Evolutionary conservation across 2,113 vertebrate genomes (phyloP), one percentile per base, ranked within the genome.

Genomic region (Puntigrus tetrazona): DNA sequence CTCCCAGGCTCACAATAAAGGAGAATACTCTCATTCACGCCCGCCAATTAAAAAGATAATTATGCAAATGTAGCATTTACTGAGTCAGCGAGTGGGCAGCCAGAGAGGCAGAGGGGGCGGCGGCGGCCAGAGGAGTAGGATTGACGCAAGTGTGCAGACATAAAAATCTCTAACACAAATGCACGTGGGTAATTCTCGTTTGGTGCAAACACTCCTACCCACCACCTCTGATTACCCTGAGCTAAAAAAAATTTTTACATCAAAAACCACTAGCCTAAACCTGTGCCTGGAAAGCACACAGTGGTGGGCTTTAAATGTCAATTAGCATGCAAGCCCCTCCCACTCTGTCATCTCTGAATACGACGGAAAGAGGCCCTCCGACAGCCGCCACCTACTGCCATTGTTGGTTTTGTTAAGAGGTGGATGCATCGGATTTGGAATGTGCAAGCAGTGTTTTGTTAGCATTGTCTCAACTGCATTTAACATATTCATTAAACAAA

Each of bases 61-160:
- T 94, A 94, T 95, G 93, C 92, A 94, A 94, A 95, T 94, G 92
- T 93, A 92, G 93, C 94, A 93, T 94, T 95, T 94, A 93, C 93
- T 94, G 92, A 93, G 93, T 94, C 92, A 93, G 92, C 86, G 90
- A 93, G 93, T 94, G 91, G 93, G 94, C 91, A 92, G 92, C 31
- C 78, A 45, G 85, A 84, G 81, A 86, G 83, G 88, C 78, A 84
- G 85, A 87, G 86, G 85, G 86, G 88, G 70, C 5, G 63, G 85
- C 79, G 88, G 92, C 87, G 86, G 89, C 87, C 73, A 31, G 85
- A 89, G 88, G 74, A 65, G 73, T 88, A 89, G 89, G 86, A 87
- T 87, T 86, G 87, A 90, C 78, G 8, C 29, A 84, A 78, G 83
- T 63, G 36, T 81, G 88, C 78, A 79, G 86, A 88, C 88, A 89